A percentile compares a stretch with the other conserved stretches of the same genome.
Conservation (phyloP, 1,140 invertebrate genomes). For the Agrilus planipennis region DNA sequence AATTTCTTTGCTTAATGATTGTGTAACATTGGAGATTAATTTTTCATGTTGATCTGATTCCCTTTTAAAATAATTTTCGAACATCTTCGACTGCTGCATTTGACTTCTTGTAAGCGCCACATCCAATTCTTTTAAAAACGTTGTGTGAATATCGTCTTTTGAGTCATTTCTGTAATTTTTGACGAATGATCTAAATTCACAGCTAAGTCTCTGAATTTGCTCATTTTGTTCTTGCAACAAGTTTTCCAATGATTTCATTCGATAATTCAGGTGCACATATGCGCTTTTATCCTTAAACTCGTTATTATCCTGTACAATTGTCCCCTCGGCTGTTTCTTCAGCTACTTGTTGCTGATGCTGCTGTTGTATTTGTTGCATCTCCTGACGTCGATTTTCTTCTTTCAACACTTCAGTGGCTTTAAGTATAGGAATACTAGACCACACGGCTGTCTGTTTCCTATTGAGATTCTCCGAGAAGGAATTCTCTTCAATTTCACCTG, state of each 20-base stretch:
- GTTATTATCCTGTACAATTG: slow-evolving; percentile 7
- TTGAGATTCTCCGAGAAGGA: slow-evolving; percentile 11
- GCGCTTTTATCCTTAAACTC: slow-evolving; percentile 15
- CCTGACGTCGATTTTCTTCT: slow-evolving; percentile 16
- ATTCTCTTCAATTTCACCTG: slow-evolving; percentile 10
- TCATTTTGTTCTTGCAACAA: slow-evolving; percentile 29
- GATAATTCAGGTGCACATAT: slow-evolving; percentile 21
- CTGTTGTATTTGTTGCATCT: too few species aligned
- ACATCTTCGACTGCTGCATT: slow-evolving; percentile 33
- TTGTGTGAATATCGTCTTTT: slow-evolving; percentile 17
- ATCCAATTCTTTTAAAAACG: slow-evolving; percentile 26
- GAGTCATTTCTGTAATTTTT: slow-evolving; percentile 29
- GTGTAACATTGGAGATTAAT: slow-evolving; percentile 31
- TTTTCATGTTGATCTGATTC: slow-evolving; percentile 39
- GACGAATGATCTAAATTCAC: slow-evolving; percentile 28
- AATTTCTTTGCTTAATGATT: slow-evolving; percentile 34
- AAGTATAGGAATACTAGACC: slow-evolving; percentile 38
- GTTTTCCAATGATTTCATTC: slow-evolving; percentile 23
- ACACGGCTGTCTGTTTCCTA: too few species aligned
- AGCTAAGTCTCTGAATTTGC: slow-evolving; percentile 33
- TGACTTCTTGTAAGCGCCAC: slow-evolving; percentile 31
- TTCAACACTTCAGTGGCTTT: slow-evolving; percentile 33
- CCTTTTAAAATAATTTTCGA: slow-evolving; percentile 26
- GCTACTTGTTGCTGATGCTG: too few species aligned
- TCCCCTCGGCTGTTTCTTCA: slow-evolving; percentile 16